Percentiles rank a stretch among this genome's conserved stretches.
phyloP scores from a whole-genome alignment of 2,888 invertebrate genomes.

The Eretmocerus hayati region DNA sequence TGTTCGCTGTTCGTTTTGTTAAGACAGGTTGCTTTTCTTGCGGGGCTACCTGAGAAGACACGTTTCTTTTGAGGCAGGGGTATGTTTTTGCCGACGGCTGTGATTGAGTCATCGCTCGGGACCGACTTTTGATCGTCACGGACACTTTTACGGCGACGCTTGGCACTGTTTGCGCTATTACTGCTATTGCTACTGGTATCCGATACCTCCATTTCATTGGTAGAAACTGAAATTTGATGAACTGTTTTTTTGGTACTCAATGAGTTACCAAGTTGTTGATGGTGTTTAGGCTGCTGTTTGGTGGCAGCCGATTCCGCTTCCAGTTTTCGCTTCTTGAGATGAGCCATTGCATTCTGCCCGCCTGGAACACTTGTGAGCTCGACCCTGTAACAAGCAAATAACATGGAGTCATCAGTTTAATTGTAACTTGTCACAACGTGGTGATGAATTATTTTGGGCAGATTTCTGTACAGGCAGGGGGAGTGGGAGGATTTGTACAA shows the following conservation, averaged over 20 bases:
- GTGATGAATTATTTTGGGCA: too few relatives aligned
- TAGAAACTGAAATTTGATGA: constrained; percentile 35
- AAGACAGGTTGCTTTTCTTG: constrained; percentile 41
- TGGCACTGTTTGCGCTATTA: too few relatives aligned
- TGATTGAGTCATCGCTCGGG: constrained; percentile 36
- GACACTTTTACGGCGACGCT: constrained; percentile 49
- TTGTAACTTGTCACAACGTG: constrained; percentile 16
- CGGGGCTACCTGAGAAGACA: constrained; percentile 48
- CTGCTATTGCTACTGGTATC: constrained; percentile 46
- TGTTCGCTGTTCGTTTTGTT: constrained; percentile 26
- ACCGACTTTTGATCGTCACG: constrained; percentile 38
- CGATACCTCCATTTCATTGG: constrained; percentile 49
- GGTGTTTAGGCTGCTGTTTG: constrained; percentile 31
- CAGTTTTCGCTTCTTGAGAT: constrained; percentile 65
- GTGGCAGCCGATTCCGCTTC: constrained; percentile 50
- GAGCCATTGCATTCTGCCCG: constrained; percentile 55
- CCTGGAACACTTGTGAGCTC: constrained; percentile 50
- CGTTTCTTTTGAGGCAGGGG: constrained; percentile 57
- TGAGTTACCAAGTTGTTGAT: constrained; percentile 21
- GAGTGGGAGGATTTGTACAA: too few relatives aligned
- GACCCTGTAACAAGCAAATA: constrained; percentile 48
- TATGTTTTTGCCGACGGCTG: constrained; percentile 43
- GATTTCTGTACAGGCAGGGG: too few relatives aligned
- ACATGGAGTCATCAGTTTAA: constrained; percentile 40
- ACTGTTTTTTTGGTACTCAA: constrained; percentile 41